phyloP scores from a whole-genome alignment of 2,113 vertebrate species.

The Hypocryptadius cinnamomeus region DNA sequence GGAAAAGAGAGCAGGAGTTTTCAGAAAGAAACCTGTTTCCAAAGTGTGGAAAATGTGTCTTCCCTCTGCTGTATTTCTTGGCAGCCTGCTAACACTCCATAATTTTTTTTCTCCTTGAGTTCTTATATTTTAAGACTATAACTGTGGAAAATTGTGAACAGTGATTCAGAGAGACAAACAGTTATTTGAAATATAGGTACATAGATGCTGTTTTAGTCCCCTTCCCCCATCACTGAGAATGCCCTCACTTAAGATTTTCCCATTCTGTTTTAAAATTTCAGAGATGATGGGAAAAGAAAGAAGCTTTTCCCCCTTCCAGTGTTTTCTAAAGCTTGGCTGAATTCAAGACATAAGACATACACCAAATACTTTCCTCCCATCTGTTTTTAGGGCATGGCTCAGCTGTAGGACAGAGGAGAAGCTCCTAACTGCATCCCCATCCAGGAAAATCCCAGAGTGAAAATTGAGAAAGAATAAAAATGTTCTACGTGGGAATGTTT shows the following conservation, averaged over 20 bases:
- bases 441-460: constrained; percentile 22
- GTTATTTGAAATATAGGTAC: neutral
- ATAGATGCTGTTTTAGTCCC: neutral
- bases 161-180: neutral
- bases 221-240: neutral
- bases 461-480: neutral
- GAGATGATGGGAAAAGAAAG: neutral
- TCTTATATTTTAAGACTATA: constrained; percentile 51
- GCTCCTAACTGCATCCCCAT: neutral
- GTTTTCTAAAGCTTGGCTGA: constrained; percentile 6
- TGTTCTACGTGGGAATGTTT: constrained; percentile 19
- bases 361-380: neutral
- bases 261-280: neutral
- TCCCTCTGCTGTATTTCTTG: neutral
- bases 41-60: neutral
- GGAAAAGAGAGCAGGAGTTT: neutral
- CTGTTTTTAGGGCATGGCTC: neutral
- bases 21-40: neutral
- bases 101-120: neutral
- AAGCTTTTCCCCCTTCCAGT: neutral
- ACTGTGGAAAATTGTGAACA: neutral
- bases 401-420: neutral
- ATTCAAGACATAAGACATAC: neutral
- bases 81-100: neutral
- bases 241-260: neutral